Percentiles rank a stretch among this genome's conserved stretches.
phyloP scores from a whole-genome alignment of 2,113 vertebrate species.

The Callipepla californica region DNA sequence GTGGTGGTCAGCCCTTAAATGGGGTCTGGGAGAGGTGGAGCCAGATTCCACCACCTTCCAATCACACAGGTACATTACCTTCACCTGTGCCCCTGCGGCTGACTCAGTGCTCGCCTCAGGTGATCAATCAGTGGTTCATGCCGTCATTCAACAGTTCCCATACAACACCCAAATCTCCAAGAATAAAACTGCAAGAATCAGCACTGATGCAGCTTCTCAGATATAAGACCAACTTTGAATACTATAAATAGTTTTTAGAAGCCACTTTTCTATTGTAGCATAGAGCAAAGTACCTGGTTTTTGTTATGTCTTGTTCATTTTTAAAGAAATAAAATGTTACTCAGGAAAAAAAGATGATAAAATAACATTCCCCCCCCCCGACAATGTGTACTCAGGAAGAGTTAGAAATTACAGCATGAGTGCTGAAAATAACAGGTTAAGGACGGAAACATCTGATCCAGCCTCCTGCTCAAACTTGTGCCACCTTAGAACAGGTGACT shows the following conservation, averaged over 20 bases:
- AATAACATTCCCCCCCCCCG: not conserved
- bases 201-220: not conserved
- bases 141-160: too few relatives aligned
- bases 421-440: slow-evolving; percentile 29
- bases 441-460: not conserved
- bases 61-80: too few relatives aligned
- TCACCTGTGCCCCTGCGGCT: too few relatives aligned
- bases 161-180: not conserved
- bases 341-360: not conserved
- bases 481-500: not conserved
- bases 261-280: not conserved
- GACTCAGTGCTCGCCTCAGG: too few relatives aligned
- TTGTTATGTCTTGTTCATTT: not conserved
- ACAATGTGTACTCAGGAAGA: slow-evolving; percentile 9
- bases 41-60: too few relatives aligned
- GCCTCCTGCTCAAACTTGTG: not conserved
- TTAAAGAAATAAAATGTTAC: slow-evolving; percentile 29
- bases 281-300: not conserved
- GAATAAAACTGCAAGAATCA: not conserved
- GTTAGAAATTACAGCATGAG: slow-evolving; percentile 17
- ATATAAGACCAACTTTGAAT: not conserved
- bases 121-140: too few relatives aligned
- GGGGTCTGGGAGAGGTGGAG: too few relatives aligned
- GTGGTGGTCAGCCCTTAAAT: too few relatives aligned
- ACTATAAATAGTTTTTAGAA: not conserved